Percentiles rank a stretch among this genome's conserved stretches.
These are phyloP conservation scores for Antennarius maculatus DNA, from an alignment of 2,797 vertebrate genomes.

Conservation along the genomic window DNA sequence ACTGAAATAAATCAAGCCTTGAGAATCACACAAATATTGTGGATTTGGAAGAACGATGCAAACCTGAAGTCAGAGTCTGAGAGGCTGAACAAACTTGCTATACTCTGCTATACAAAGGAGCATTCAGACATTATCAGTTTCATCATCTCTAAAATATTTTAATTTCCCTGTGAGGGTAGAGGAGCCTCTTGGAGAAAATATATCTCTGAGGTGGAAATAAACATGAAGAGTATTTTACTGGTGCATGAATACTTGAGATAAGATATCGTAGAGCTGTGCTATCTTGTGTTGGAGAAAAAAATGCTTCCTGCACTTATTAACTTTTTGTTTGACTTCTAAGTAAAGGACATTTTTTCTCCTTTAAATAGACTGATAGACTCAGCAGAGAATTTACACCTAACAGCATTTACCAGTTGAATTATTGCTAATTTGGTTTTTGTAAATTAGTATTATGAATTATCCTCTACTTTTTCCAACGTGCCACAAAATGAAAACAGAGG, in stretches of 20 bases:
- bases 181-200: slow-evolving; percentile 30
- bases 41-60: slow-evolving; percentile 29
- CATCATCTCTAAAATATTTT: slow-evolving; percentile 9
- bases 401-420: no score
- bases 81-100: slow-evolving; percentile 36
- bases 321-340: neutral
- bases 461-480: neutral
- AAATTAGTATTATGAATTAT: no score
- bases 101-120: slow-evolving; percentile 15
- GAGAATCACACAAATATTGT: neutral
- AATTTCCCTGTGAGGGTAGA: slow-evolving; percentile 8
- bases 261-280: neutral
- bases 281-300: neutral
- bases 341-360: no score
- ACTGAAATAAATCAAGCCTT: neutral
- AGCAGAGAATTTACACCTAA: no score
- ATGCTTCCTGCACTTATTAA: neutral
- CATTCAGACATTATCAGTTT: neutral
- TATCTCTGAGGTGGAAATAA: slow-evolving; percentile 22
- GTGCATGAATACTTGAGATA: slow-evolving; percentile 1
- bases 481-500: slow-evolving; percentile 4
- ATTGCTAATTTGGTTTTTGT: no score
- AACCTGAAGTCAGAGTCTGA: slow-evolving; percentile 26
- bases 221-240: slow-evolving; percentile 17
- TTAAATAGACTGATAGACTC: no score